Evolutionary conservation across 2,113 vertebrate species (phyloP).

Genomic region (Cinclus cinclus): DNA sequence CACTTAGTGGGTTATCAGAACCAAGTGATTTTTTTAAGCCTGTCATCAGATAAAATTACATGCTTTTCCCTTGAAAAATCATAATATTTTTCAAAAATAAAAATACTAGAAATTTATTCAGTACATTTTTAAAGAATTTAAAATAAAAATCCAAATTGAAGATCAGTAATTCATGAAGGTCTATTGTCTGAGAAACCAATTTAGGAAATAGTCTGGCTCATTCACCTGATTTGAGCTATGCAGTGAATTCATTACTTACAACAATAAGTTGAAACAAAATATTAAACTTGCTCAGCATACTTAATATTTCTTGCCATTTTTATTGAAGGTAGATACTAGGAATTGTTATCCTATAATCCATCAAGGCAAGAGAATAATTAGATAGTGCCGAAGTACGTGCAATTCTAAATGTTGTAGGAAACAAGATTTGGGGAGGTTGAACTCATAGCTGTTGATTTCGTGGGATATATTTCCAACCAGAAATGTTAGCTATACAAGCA

Average conservation of each 20-base stretch:
- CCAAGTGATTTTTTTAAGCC: neutral
- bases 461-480: neutral
- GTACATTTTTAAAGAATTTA: neutral
- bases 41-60: neutral
- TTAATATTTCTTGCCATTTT: neutral
- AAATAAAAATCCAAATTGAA: neutral
- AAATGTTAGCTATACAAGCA: neutral
- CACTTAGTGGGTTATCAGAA: neutral
- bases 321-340: neutral
- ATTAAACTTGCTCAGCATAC: neutral
- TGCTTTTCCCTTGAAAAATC: neutral
- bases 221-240: neutral
- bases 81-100: neutral
- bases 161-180: neutral
- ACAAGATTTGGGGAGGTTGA: neutral
- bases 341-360: neutral
- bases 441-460: fast-evolving
- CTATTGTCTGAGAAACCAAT: neutral
- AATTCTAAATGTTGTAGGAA: neutral
- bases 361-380: neutral
- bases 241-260: neutral
- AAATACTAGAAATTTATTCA: neutral
- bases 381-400: neutral
- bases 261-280: neutral
- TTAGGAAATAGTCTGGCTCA: neutral